phyloP scores from a whole-genome alignment of 2,113 vertebrate genomes.

The Collichthys lucidus region DNA sequence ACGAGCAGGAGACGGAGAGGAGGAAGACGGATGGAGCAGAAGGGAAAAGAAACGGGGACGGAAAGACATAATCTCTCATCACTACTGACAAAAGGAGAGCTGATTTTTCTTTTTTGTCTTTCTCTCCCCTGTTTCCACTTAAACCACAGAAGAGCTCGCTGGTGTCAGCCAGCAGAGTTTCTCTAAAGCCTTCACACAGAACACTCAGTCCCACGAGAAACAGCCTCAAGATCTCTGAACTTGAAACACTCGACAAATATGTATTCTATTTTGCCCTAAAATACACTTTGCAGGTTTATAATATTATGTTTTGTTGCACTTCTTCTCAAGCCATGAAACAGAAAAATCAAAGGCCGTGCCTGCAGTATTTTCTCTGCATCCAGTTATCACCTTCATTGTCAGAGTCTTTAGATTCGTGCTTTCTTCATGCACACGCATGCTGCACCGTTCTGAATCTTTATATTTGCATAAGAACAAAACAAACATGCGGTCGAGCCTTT shows the following conservation, averaged over 20 bases:
- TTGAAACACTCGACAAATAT: neutral
- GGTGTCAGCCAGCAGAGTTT: conserved; percentile 65
- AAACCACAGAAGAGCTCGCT: conserved; percentile 62
- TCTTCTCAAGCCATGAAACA: neutral
- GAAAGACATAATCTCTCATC: conserved; percentile 53
- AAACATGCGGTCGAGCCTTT: neutral
- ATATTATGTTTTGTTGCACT: neutral
- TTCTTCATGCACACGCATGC: neutral
- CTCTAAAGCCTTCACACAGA: conserved; percentile 53
- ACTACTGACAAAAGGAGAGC: conserved; percentile 29
- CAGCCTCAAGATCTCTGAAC: conserved; percentile 3
- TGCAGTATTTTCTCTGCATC: neutral
- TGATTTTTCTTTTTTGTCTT: conserved; percentile 13
- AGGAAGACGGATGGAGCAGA: conserved; percentile 31
- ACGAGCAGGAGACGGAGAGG: neutral
- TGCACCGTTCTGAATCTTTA: neutral
- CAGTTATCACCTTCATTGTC: neutral
- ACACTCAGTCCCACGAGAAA: conserved; percentile 33
- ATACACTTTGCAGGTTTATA: neutral
- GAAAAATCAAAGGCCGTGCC: neutral
- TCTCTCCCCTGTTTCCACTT: conserved; percentile 57
- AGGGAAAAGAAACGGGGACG: conserved; percentile 7
- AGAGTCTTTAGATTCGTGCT: neutral
- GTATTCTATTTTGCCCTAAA: neutral
- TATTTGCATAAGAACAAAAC: neutral